Conservation (phyloP, 2,113 vertebrate species). For the Fulica atra region DNA sequence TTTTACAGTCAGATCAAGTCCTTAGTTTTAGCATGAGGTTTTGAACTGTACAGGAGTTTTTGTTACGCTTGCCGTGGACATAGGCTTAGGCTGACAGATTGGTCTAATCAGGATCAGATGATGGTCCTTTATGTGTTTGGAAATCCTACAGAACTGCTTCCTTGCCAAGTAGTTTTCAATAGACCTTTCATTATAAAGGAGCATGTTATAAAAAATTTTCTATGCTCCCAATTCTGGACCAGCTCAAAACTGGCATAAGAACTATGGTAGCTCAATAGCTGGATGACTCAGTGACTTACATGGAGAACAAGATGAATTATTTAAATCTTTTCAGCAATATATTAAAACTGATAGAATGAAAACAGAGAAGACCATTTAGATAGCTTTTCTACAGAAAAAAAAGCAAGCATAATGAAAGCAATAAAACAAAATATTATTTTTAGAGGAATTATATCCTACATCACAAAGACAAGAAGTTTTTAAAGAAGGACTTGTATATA, state of each 20-base stretch:
- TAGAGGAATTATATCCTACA: not conserved
- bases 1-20: not conserved
- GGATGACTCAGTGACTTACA: not conserved
- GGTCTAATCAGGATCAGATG: not conserved
- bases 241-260: not conserved
- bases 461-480: not conserved
- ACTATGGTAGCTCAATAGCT: not conserved
- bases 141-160: not conserved
- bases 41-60: not conserved
- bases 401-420: not conserved
- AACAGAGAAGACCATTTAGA: not conserved
- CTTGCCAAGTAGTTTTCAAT: constrained; percentile 36
- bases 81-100: not conserved
- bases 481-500: not conserved
- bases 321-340: not conserved
- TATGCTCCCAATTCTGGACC: not conserved
- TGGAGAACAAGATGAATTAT: not conserved
- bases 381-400: not conserved
- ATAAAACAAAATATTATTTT: not conserved
- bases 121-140: not conserved
- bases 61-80: not conserved
- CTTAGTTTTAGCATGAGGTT: not conserved
- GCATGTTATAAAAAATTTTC: not conserved
- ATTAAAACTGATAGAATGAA: not conserved
- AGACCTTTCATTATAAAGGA: not conserved